A percentile compares a stretch with the other conserved stretches of the same genome.
Evolutionary conservation across 2,888 invertebrate species (phyloP).

Genomic region (Hirtodrosophila trivittata): DNA sequence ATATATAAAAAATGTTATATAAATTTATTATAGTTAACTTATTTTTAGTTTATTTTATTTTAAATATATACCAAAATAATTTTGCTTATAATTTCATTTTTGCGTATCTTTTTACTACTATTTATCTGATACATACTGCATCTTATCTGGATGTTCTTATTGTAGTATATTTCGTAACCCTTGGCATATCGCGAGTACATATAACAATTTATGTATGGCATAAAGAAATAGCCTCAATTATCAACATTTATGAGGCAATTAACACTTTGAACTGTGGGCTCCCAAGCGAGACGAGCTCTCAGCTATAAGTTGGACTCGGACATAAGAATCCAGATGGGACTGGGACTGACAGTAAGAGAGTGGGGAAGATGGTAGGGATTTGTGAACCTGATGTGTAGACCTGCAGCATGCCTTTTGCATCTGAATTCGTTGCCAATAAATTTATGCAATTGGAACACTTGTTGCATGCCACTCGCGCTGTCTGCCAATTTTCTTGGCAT

Average conservation of each 20-base stretch:
- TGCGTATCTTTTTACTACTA: too few relatives aligned
- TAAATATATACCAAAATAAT: too few relatives aligned
- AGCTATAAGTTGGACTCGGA: background rate
- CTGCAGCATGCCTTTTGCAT: constrained; percentile 21
- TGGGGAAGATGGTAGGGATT: constrained; percentile 2
- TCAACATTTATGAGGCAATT: constrained; percentile 72
- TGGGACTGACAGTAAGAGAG: constrained; percentile 2
- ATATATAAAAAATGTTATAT: too few relatives aligned
- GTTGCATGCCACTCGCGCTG: constrained; percentile 51
- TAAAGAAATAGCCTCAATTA: constrained; percentile 61
- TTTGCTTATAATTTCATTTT: too few relatives aligned
- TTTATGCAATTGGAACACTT: constrained; percentile 75
- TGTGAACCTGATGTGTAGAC: constrained; percentile 18
- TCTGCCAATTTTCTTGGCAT: constrained; percentile 62
- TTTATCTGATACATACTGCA: too few relatives aligned
- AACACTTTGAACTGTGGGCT: constrained; percentile 70
- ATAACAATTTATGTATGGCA: background rate
- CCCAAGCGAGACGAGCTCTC: constrained; percentile 27
- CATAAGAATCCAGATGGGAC: constrained; percentile 2
- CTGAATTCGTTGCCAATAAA: constrained; percentile 72
- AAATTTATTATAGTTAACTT: too few relatives aligned
- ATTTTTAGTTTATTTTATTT: too few relatives aligned
- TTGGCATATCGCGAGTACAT: too few relatives aligned
- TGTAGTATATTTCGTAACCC: too few relatives aligned
- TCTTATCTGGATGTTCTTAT: too few relatives aligned